Evolutionary conservation across 2,113 vertebrate genomes (phyloP), one percentile per base, ranked within the genome.

Genomic region (Furnarius figulus): DNA sequence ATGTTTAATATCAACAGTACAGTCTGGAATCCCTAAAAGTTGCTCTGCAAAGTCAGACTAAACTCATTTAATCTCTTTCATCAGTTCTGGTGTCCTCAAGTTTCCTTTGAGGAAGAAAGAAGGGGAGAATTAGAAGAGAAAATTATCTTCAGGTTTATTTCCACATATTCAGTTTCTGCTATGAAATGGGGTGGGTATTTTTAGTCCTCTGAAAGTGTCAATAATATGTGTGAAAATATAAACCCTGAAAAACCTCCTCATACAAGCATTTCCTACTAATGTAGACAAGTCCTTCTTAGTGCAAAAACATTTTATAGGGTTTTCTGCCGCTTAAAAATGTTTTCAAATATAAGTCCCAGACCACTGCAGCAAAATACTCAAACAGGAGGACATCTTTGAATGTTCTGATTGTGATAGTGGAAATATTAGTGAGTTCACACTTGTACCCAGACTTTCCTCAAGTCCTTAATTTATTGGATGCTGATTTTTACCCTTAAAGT

Each of bases 1-100:
- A 44, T 56, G 14, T 91, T 92, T 94, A 92, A 96, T 89, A 86
- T 55, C 46, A 74, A 74, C 42, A 85, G 55, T 90, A 85, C 85
- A 84, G 82, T 76, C 58, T 91, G 62, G 67, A 96, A 93, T 95
- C 80, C 37, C 33, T 79, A 59, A 79, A 66, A 92, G 83, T 92
- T 92, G 82, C 62, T 95, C 66, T 90, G 61, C 46, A 87, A 93
- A 96, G 85, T 92, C 65, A 50, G 6, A 50, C 61, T 95, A 95
- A 97, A 95, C 23, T 74, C n/a, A 20, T 94, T 91, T 96, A 95
- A 97, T 92, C 90, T 93, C 47, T 89, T 92, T 92, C 80, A 93
- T 97, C 81, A 74, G 18, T 80, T 78, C 62, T 87, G 46, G 10
- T 14, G 5, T 85, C 58, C 46, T 93, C 62, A 73, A 58, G 22